Evolutionary conservation across 2,888 invertebrate species (phyloP).

Genomic region (Lysandra bellargus): DNA sequence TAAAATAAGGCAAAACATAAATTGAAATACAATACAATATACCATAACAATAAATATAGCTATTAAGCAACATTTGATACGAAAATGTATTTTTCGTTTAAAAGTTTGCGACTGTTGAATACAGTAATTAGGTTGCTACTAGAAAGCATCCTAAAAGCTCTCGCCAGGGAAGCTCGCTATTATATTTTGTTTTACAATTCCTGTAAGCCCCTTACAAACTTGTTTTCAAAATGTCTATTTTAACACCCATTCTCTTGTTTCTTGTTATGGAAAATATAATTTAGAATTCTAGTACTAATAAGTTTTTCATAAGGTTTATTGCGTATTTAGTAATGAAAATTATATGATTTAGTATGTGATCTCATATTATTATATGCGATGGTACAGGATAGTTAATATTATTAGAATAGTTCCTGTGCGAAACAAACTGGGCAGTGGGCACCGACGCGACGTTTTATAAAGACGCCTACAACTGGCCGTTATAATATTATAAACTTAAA

Average conservation of each 20-base stretch:
- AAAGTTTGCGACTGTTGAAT: neutral
- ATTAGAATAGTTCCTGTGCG: too few species aligned
- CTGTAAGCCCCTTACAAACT: neutral
- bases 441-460: too few species aligned
- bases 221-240: constrained; percentile 3
- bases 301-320: neutral
- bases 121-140: neutral
- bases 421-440: too few species aligned
- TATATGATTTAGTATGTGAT: too few species aligned
- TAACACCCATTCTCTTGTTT: constrained; percentile 1
- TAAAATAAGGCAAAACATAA: too few species aligned
- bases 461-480: too few species aligned
- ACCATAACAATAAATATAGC: too few species aligned
- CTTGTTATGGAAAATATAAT: neutral
- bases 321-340: too few species aligned
- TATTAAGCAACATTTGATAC: neutral
- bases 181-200: constrained; percentile 13
- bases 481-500: too few species aligned
- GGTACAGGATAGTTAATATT: too few species aligned
- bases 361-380: too few species aligned
- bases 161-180: neutral
- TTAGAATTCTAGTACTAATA: neutral
- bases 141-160: neutral
- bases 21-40: too few species aligned
- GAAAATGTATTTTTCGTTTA: neutral